Base-by-base conservation (phyloP, 2,888 invertebrate genomes). In the Lycocerus yunnanus region DNA sequence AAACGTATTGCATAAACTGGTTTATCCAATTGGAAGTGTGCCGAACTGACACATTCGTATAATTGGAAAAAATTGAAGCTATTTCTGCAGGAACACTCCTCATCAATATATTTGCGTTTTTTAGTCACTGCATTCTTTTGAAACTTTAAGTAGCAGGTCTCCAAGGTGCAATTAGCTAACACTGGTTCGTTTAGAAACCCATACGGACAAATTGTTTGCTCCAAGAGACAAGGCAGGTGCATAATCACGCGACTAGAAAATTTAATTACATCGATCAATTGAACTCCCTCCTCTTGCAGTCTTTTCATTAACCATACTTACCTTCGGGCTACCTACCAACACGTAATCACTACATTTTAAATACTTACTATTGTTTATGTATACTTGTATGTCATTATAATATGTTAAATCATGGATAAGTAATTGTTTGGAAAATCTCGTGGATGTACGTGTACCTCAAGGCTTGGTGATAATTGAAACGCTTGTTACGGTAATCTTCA, bases 211-310 rank as follows among this genome's bases (percentile, higher is more conserved):
- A 82, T 82, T 80, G 82, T 81, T 78, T 79, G 78, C 78, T 74
- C 77, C 77, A 69, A 78, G 77, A 80, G 74, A 71, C 76, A 71
- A 78, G 77, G 77, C 78, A 77, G 80, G 78, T 78, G 78, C 79
- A 81, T 81, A 80, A 81, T 81, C 80, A 80, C 79, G 77, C 80
- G 76, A 76, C 77, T 78, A 75, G 78, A 78, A 79, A 80, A 81
- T 80, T 82, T 82, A 82, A 82, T 81, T 82, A 79, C 80, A 77
- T 78, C 80, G 79, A 82, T 81, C 82, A 81, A 81, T 82, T 80
- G 80, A 80, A 80, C 79, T 80, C 78, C 78, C 74, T 79, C 78
- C 72, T 78, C 79, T 80, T 79, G 77, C 74, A 72, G 77, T 71
- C 74, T 72, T 76, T 79, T 80, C 80, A 79, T 80, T 80, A 79